phyloP scores from a whole-genome alignment of 2,888 invertebrate genomes.

The Cephus rjabovi region DNA sequence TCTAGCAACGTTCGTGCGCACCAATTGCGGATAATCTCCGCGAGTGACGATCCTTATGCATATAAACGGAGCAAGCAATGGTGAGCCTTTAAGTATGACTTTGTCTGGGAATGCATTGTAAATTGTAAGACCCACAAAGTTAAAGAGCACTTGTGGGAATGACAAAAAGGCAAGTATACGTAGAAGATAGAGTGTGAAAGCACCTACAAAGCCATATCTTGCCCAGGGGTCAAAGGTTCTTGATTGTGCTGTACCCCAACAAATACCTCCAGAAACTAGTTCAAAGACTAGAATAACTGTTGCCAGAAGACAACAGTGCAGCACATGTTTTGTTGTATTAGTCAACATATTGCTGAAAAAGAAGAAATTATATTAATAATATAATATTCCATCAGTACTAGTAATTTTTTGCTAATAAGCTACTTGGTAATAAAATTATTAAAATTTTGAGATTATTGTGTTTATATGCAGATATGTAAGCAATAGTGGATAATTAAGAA shows the following conservation, averaged over 20 bases:
- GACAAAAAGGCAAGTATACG: conserved; percentile 86
- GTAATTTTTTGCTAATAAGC: background rate
- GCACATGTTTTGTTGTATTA: conserved; percentile 81
- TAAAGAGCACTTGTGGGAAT: conserved; percentile 89
- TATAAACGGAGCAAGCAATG: conserved; percentile 91
- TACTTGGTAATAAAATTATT: background rate
- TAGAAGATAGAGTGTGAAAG: conserved; percentile 80
- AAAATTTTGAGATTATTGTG: background rate
- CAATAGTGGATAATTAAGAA: background rate
- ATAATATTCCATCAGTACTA: background rate
- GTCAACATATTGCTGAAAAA: conserved; percentile 64
- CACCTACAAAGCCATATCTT: conserved; percentile 81
- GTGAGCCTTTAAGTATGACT: conserved; percentile 88
- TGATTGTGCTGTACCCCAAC: conserved; percentile 63
- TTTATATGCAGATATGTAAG: background rate
- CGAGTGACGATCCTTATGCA: conserved; percentile 95
- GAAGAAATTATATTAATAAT: background rate
- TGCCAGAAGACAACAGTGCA: conserved; percentile 82
- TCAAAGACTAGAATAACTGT: conserved; percentile 82
- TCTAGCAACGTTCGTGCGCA: conserved; percentile 85
- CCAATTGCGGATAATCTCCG: conserved; percentile 93
- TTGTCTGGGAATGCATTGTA: conserved; percentile 97
- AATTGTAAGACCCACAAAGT: conserved; percentile 86
- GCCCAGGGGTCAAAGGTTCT: conserved; percentile 82
- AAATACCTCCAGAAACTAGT: conserved; percentile 57